A percentile compares a stretch with the other conserved stretches of the same genome.
phyloP scores from a whole-genome alignment of 2,113 vertebrate genomes.

The Ovibos moschatus region DNA sequence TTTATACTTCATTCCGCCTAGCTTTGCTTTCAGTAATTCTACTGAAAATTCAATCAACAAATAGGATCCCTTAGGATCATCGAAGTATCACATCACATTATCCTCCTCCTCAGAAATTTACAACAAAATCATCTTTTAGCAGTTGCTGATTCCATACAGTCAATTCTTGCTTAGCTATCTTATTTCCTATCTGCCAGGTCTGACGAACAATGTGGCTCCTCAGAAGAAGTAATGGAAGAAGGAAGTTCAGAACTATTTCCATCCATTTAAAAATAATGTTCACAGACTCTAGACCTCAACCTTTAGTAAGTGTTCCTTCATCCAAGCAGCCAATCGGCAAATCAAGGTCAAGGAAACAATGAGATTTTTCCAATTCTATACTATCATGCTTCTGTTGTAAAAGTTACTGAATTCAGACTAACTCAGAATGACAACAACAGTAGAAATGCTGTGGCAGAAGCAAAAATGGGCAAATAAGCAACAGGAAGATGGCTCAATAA shows the following conservation, averaged over 20 bases:
- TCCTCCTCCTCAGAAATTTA: neutral
- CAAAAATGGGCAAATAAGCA: neutral
- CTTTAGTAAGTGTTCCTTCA: neutral
- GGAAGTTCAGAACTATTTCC: neutral
- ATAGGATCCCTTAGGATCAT: neutral
- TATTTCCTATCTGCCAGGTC: neutral
- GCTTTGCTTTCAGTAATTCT: neutral
- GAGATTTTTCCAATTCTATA: neutral
- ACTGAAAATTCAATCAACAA: neutral
- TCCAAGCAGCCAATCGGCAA: neutral
- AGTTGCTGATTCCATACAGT: neutral
- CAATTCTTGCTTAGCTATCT: neutral
- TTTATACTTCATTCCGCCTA: neutral
- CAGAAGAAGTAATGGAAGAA: constrained; percentile 17
- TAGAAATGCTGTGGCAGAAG: neutral
- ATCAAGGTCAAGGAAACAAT: neutral
- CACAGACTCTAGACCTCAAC: neutral
- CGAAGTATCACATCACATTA: neutral
- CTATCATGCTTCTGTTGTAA: neutral
- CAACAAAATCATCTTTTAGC: neutral
- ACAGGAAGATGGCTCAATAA: neutral
- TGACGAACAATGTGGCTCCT: neutral
- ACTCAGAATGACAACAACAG: neutral
- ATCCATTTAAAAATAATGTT: neutral
- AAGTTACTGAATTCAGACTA: neutral